Evolutionary conservation across 2,888 invertebrate species (phyloP), one percentile per base, ranked within the genome.

Genomic region (Tupiocoris notatus): DNA sequence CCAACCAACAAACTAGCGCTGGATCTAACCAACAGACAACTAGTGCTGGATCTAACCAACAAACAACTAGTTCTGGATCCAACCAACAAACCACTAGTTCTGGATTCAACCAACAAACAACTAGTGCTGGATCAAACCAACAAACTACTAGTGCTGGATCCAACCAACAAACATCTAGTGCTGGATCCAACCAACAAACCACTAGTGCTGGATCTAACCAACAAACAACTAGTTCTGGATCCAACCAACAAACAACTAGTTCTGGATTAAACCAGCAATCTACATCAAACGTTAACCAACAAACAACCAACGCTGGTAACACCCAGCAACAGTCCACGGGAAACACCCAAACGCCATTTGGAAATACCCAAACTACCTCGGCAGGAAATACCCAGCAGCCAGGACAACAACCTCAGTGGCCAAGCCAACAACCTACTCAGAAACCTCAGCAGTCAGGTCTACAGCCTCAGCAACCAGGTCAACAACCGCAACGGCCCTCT

Each of bases 91-190:
- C 78, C 1, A 68, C 79, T 16, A 17, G 76, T 12, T 59, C 79
- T 23, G 71, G 63, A n/a, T 68, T 67, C 2, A 67, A 23, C n/a
- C n/a, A n/a, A n/a, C n/a, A n/a, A n/a, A n/a, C n/a, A n/a, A n/a
- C n/a, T n/a, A n/a, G n/a, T n/a, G n/a, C 56, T 76, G 22, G 76
- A 79, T 65, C 77, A 79, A 77, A 79, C 79, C 66, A 70, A 78
- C 12, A 58, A 68, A 1, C 67, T 74, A 0, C 73, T 73, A 17
- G n/a, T n/a, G n/a, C n/a, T n/a, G n/a, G n/a, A n/a, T n/a, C n/a
- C n/a, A n/a, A n/a, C n/a, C n/a, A n/a, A n/a, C n/a, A n/a, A n/a
- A n/a, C n/a, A n/a, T n/a, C n/a, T n/a, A n/a, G n/a, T n/a, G n/a
- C n/a, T n/a, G 79, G 77, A 1, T 61, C 59, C 18, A 77, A 63